Conservation (phyloP, 2,113 vertebrate species). For the Charina bottae region DNA sequence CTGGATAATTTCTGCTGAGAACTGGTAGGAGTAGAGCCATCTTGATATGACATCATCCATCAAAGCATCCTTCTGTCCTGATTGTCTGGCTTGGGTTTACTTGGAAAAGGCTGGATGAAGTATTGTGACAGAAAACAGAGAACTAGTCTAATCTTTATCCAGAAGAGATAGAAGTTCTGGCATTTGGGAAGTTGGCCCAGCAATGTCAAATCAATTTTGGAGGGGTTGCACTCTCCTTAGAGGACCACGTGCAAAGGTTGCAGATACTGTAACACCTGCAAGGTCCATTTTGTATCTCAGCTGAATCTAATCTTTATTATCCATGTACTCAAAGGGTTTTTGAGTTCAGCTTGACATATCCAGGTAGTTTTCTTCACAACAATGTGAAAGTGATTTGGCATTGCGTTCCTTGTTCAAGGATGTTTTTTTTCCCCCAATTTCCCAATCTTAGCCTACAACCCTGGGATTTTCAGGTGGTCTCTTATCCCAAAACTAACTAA, state of each 20-base stretch:
- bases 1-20: neutral
- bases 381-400: neutral
- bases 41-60: neutral
- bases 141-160: too few relatives aligned
- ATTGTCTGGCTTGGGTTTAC: neutral
- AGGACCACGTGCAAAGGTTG: too few relatives aligned
- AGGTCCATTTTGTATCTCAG: neutral
- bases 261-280: too few relatives aligned
- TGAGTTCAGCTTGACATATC: neutral
- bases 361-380: neutral
- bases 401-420: neutral
- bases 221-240: too few relatives aligned
- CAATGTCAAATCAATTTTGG: too few relatives aligned
- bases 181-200: too few relatives aligned
- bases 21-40: neutral
- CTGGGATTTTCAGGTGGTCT: neutral
- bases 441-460: neutral
- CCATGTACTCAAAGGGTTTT: neutral
- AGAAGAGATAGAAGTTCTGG: too few relatives aligned
- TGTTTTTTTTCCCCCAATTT: neutral
- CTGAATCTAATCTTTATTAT: neutral
- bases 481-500: neutral
- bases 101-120: too few relatives aligned
- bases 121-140: too few relatives aligned
- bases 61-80: neutral